Percentiles rank a stretch among this genome's conserved stretches.
Conservation (phyloP, 2,888 invertebrate species). For the Drosophila rellima region DNA sequence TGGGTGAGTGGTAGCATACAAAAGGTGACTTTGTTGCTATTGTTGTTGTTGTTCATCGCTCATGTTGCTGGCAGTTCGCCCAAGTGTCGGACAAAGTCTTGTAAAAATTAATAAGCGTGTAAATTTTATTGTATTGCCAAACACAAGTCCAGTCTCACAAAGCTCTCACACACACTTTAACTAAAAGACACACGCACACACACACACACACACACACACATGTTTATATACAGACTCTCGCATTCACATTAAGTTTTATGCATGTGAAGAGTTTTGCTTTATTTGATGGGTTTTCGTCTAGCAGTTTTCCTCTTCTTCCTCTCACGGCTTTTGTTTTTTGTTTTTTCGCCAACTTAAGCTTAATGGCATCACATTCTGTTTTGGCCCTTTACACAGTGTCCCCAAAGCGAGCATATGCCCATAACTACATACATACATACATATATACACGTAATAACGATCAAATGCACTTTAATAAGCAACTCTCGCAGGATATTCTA, state of each 20-base stretch:
- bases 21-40: slow-evolving; percentile 32
- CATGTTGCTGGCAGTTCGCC: slow-evolving; percentile 56
- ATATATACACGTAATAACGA: slow-evolving; percentile 11
- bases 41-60: slow-evolving; percentile 47
- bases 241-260: slow-evolving; percentile 60
- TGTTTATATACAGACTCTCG: slow-evolving; percentile 14
- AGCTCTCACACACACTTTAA: slow-evolving; percentile 16
- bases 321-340: slow-evolving; percentile 11
- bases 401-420: slow-evolving; percentile 14
- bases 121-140: slow-evolving; percentile 78
- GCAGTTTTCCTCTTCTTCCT: slow-evolving; percentile 36
- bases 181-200: slow-evolving; percentile 15
- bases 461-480: slow-evolving; percentile 25
- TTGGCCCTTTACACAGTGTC: slow-evolving; percentile 61
- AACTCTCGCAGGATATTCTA: slow-evolving; percentile 10
- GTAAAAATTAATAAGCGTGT: slow-evolving; percentile 81
- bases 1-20: slow-evolving; percentile 27
- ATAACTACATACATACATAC: too few species aligned
- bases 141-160: slow-evolving; percentile 49
- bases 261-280: slow-evolving; percentile 71
- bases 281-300: slow-evolving; percentile 70
- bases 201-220: slow-evolving; percentile 10
- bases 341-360: slow-evolving; percentile 66
- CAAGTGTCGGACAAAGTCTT: slow-evolving; percentile 80
- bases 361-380: slow-evolving; percentile 68